phyloP scores from a whole-genome alignment of 1,140 invertebrate species.

The Drosophila fuyamai region DNA sequence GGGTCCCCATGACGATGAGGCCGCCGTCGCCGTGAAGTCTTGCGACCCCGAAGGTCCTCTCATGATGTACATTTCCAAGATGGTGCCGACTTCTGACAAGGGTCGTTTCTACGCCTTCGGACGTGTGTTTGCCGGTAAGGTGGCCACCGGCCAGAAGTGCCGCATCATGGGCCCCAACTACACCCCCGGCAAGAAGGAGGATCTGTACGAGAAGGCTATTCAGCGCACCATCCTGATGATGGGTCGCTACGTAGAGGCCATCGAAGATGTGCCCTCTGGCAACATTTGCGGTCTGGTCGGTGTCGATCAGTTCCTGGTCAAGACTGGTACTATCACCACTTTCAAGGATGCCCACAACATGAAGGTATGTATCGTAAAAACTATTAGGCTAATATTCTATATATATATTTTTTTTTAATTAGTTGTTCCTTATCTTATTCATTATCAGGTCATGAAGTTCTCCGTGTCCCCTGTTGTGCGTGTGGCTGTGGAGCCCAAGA shows the following conservation, averaged over 20 bases:
- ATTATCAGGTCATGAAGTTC: constrained; percentile 96
- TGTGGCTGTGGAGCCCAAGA: constrained; percentile 99
- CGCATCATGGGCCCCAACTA: constrained; percentile 99
- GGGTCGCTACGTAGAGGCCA: constrained; percentile 99
- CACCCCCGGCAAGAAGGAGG: constrained; percentile 98
- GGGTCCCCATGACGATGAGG: constrained; percentile 98
- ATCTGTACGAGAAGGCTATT: constrained; percentile 99
- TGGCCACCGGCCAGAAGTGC: constrained; percentile 97
- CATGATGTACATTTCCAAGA: constrained; percentile 99
- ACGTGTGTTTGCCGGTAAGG: constrained; percentile 99
- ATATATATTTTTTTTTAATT: background rate
- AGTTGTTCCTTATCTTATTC: background rate
- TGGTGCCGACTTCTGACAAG: constrained; percentile 99
- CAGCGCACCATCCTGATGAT: constrained; percentile 99
- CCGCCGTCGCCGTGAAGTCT: constrained; percentile 94
- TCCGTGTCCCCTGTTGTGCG: constrained; percentile 99
- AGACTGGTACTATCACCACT: constrained; percentile 99
- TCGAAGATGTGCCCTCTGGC: constrained; percentile 99
- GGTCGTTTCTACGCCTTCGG: constrained; percentile 99
- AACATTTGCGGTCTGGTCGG: constrained; percentile 99
- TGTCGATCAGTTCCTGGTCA: constrained; percentile 99
- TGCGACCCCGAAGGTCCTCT: constrained; percentile 98
- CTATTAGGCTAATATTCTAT: background rate
- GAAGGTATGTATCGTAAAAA: constrained; percentile 86
- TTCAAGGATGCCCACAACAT: constrained; percentile 99